These are phyloP conservation scores for Drosophila busckii DNA, from an alignment of 1,140 invertebrate genomes.

Conservation along the genomic window DNA sequence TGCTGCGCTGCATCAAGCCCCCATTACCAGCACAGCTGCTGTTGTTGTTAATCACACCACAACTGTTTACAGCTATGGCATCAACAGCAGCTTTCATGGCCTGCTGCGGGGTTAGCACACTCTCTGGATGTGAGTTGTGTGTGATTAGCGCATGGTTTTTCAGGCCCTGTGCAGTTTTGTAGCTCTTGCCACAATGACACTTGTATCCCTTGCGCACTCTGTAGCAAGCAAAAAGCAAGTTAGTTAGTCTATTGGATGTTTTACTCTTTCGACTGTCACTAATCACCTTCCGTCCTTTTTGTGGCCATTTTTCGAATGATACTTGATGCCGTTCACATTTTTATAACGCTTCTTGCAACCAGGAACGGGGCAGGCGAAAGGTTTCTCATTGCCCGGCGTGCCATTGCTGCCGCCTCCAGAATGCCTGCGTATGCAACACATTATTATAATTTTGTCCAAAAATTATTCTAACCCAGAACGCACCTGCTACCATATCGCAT, in stretches of 20 bases:
- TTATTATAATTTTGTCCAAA: no score
- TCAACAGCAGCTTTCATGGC: conserved; percentile 29
- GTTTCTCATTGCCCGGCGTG: conserved; percentile 83
- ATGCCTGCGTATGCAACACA: conserved; percentile 50
- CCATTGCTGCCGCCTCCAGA: conserved; percentile 76
- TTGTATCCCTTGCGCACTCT: conserved; percentile 88
- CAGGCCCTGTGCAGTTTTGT: conserved; percentile 87
- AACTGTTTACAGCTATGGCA: conserved; percentile 11
- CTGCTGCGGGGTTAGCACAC: conserved; percentile 58
- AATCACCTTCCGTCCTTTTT: conserved; percentile 90
- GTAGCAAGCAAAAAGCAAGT: conserved; percentile 21
- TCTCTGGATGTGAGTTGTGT: conserved; percentile 80
- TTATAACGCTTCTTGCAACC: conserved; percentile 93
- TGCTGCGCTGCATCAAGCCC: conserved; percentile 59
- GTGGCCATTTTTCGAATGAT: conserved; percentile 91
- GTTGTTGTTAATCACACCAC: conserved; percentile 1
- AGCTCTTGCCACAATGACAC: conserved; percentile 91
- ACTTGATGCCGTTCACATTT: conserved; percentile 93
- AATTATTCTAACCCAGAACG: not conserved
- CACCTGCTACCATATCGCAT: conserved; percentile 87
- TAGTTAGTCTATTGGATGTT: conserved; percentile 5
- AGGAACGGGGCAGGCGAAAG: conserved; percentile 89
- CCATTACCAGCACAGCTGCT: conserved; percentile 9
- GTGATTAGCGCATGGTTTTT: conserved; percentile 84
- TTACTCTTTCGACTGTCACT: conserved; percentile 68